Conservation (phyloP, 2,888 invertebrate species). For the Leptarthrus brevirostris region DNA sequence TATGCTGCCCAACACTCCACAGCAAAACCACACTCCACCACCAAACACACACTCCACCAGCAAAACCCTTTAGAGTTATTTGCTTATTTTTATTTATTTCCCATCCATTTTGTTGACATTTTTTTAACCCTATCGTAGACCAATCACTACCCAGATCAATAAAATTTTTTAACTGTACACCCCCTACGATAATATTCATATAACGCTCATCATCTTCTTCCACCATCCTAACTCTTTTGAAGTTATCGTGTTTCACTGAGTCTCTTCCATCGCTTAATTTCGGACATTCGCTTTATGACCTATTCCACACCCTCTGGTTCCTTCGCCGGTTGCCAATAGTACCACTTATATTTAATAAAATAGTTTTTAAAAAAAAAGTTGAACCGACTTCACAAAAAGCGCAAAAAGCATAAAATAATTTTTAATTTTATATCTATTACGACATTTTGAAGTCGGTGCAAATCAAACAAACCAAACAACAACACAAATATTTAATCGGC, state of each 20-base stretch:
- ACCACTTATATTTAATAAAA: no score
- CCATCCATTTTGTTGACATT: background rate
- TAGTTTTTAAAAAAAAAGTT: no score
- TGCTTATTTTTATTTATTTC: background rate
- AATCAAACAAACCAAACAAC: no score
- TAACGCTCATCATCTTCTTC: background rate
- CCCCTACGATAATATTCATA: background rate
- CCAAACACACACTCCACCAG: background rate
- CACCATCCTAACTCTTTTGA: background rate
- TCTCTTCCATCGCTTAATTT: no score
- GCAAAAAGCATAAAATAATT: no score
- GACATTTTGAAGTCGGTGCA: no score
- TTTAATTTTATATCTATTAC: no score
- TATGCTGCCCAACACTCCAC: background rate
- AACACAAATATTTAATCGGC: no score
- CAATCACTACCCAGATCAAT: background rate
- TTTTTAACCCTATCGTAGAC: background rate
- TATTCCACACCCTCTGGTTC: no score
- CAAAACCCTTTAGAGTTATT: background rate
- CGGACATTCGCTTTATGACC: no score
- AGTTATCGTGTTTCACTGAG: background rate
- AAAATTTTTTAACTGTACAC: background rate
- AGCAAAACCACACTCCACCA: background rate
- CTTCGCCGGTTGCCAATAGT: no score
- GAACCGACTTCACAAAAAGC: no score